Evolutionary conservation across 2,888 invertebrate species (phyloP), one percentile per base, ranked within the genome.

Genomic region (Seladonia tumulorum): DNA sequence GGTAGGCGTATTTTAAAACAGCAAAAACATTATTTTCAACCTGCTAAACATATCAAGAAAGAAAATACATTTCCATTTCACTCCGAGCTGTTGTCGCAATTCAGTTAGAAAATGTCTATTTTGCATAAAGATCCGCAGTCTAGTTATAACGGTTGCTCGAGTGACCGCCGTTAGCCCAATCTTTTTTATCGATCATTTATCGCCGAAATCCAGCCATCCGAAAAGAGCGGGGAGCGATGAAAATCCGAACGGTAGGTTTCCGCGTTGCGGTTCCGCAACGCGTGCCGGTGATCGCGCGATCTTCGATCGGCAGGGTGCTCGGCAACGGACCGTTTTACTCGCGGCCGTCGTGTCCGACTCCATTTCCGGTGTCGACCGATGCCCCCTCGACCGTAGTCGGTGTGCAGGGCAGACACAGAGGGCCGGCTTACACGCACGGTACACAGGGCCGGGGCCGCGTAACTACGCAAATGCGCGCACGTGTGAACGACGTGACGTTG

Each of bases 401-500:
- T 66, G 49, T 66, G 49, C 74, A 53, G 18, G 25, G 25, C 79
- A 39, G 63, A 45, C 42, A 18, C 16, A 72, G 35, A 57, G 60
- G 60, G 53, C 53, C 60, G 79, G 78, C 35, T 71, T 76, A 66
- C 47, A 63, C 80, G 77, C 73, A 79, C 78, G 57, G 57, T 14
- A 73, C 72, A 79, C 71, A 80, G 39, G 10, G 25, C 35, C 45
- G 16, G 39, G 39, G 63, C 66, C 22, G 66, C 79, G 35, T 78
- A 80, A 81, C 70, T 78, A 84, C 83, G 84, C 81, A 86, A 77
- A 88, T 71, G 76, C 71, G 83, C 77, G 79, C 82, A 83, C 76
- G 82, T 85, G 90, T 87, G 90, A 89, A 88, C 89, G 89, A 91
- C 89, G 90, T 89, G 91, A 90, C 89, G 90, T 87, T 87, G 90